Evolutionary conservation across 2,113 vertebrate genomes (phyloP), one percentile per base, ranked within the genome.

Genomic region (Pipra filicauda): DNA sequence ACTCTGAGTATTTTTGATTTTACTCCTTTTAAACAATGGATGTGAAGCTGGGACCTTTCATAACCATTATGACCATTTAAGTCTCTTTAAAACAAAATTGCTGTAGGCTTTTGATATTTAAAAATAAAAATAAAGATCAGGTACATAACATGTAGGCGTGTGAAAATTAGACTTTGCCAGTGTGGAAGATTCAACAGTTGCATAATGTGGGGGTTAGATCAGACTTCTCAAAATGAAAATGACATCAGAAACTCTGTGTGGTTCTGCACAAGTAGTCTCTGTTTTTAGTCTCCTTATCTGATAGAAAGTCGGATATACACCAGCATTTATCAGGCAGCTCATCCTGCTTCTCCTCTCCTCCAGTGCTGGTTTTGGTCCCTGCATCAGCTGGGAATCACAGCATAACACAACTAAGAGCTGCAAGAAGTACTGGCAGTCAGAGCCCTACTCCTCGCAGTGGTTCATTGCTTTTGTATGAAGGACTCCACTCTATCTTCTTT

Each of bases 111-210:
- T 84, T 75, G 91, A 74, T 90, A 78, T 69, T 93, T 88, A 41
- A 96, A 95, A 96, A 81, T 83, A 59, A 86, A 96, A 93, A 80
- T 89, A 37, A 95, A 93, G 91, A 91, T 94, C 95, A 97, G 95
- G 95, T 97, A 96, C 93, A 69, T 72, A 84, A 52, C 41, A 57
- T 27, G 96, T 91, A 91, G 96, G 96, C 39, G 73, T 97, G 93
- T 96, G 93, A 94, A 93, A 88, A 94, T 94, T 74, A 95, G 95
- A 77, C 66, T 89, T 84, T 71, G 37, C 88, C 83, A 93, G 37
- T 6, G 2, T 77, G 76, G 72, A 92, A 94, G 88, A 95, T 77
- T 71, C 95, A 94, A 88, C 64, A 74, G 88, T 96, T 95, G 85
- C 67, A 94, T 96, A 96, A 95, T 87, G 57, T 74, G 72, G 62